Percentiles rank a stretch among this genome's conserved stretches.
Evolutionary conservation across 2,888 invertebrate species (phyloP).

Genomic region (Sphaerophoria rueppellii): DNA sequence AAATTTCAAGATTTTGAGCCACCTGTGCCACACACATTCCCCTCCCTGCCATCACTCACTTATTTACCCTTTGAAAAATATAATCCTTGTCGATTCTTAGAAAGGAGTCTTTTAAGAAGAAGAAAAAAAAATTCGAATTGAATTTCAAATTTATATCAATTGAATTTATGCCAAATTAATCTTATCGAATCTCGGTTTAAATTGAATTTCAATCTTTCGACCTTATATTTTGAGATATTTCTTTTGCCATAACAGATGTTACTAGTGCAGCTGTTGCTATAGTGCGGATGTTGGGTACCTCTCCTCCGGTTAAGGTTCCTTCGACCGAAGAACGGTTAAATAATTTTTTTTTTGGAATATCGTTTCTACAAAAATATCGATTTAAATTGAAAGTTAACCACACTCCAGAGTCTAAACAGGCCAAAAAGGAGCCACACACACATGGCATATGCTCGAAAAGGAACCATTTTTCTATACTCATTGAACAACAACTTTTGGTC

Average conservation of each 20-base stretch:
- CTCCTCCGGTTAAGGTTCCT: constrained; percentile 31
- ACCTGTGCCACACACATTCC: constrained; percentile 20
- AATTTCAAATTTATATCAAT: constrained; percentile 55
- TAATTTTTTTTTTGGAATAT: constrained; percentile 27
- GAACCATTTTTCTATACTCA: constrained; percentile 41
- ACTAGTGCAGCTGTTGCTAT: constrained; percentile 1
- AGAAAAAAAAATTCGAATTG: constrained; percentile 6
- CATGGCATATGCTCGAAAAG: constrained; percentile 28
- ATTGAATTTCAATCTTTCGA: constrained; percentile 64
- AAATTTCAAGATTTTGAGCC: not conserved
- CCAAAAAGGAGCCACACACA: constrained; percentile 13
- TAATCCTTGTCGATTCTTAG: not conserved
- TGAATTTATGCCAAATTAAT: constrained; percentile 64
- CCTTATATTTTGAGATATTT: constrained; percentile 37
- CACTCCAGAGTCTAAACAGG: constrained; percentile 33
- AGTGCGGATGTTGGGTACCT: not conserved
- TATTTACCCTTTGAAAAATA: constrained; percentile 21
- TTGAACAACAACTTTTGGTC: constrained; percentile 14
- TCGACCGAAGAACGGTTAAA: constrained; percentile 42
- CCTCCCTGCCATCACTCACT: constrained; percentile 17
- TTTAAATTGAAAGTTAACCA: constrained; percentile 68
- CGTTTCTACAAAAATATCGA: constrained; percentile 45
- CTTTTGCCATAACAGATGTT: constrained; percentile 14
- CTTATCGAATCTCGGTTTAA: constrained; percentile 56
- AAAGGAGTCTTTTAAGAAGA: constrained; percentile 10